Percentiles rank a stretch among this genome's conserved stretches.
These are phyloP conservation scores for Digitonthophagus gazella DNA, from an alignment of 2,888 invertebrate genomes.

Conservation along the genomic window DNA sequence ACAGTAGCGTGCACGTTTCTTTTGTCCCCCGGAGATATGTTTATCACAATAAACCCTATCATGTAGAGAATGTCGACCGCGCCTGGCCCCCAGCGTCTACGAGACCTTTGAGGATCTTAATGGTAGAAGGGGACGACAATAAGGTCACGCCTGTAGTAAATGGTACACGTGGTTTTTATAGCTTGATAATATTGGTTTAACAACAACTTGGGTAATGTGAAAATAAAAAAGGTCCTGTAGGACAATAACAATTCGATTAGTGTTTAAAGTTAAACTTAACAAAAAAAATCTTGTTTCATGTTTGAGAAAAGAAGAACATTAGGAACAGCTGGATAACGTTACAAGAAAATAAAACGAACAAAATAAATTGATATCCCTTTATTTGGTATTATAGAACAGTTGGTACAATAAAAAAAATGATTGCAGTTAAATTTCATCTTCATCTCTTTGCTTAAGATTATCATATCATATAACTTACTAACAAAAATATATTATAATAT, in stretches of 20 bases:
- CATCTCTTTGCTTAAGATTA: background rate
- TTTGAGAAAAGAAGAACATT: no score
- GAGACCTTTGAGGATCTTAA: background rate
- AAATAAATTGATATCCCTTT: background rate
- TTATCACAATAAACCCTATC: conserved; percentile 12
- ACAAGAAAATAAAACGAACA: no score
- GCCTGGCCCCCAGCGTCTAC: background rate
- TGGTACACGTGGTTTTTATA: background rate
- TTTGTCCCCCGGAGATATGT: conserved; percentile 10
- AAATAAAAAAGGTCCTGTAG: background rate
- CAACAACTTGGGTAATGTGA: background rate
- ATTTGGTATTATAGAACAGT: background rate
- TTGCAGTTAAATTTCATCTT: background rate
- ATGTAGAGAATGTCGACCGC: background rate
- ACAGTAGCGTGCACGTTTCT: conserved; percentile 1
- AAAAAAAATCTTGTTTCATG: no score
- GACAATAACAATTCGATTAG: background rate
- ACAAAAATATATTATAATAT: background rate
- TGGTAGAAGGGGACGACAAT: background rate
- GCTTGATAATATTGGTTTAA: background rate
- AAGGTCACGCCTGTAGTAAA: background rate
- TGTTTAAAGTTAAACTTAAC: no score
- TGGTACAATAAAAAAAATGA: background rate
- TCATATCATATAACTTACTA: background rate
- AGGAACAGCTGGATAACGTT: no score